Conservation (phyloP, 2,113 vertebrate species). For the Phyllopteryx taeniolatus region DNA sequence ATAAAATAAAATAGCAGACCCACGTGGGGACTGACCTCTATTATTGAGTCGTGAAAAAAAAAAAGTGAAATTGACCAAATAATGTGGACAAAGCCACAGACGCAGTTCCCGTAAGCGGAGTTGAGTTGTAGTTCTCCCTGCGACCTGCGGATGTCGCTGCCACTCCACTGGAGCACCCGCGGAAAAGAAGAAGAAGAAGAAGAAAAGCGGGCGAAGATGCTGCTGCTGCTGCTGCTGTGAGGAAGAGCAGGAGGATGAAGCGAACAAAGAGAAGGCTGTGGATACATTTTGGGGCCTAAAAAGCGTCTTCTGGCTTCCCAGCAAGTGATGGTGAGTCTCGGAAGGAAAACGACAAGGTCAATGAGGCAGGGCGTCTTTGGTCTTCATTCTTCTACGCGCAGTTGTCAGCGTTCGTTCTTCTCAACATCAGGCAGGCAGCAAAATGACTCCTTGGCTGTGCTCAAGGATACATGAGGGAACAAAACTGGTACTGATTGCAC, state of each 20-base stretch:
- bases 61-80: too few species aligned
- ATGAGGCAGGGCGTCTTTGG: background rate
- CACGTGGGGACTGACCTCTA: too few species aligned
- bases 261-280: background rate
- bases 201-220: background rate
- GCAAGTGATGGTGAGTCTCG: constrained; percentile 2
- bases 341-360: background rate
- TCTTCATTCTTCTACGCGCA: background rate
- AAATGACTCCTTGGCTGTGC: too few species aligned
- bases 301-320: background rate
- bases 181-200: constrained; percentile 36
- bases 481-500: background rate
- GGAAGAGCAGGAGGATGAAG: background rate
- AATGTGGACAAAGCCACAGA: too few species aligned
- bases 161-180: background rate
- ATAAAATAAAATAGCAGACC: too few species aligned
- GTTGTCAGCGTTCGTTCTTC: background rate
- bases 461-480: background rate
- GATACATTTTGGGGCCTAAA: background rate
- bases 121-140: background rate
- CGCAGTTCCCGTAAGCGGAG: too few species aligned
- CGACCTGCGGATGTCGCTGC: constrained; percentile 28
- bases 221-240: background rate
- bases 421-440: background rate
- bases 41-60: too few species aligned